Evolutionary conservation across 2,888 invertebrate genomes (phyloP), one percentile per base, ranked within the genome.

Genomic region (Epinotia bilunana): DNA sequence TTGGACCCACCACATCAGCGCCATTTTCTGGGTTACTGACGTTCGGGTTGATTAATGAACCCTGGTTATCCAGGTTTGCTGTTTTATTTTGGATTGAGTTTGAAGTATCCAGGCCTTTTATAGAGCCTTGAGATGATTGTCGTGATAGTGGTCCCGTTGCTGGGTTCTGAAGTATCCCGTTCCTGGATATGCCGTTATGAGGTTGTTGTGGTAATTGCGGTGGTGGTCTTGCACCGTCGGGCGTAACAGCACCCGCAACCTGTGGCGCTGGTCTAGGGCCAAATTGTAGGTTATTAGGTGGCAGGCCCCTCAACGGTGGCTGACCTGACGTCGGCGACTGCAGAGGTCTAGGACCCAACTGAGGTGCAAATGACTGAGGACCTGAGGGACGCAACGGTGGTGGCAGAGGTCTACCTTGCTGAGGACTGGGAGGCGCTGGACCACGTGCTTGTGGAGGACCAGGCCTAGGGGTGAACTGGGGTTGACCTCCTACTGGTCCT

Each of bases 11-110:
- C 78, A 91, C 84, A 72, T 93, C 93, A 80, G 87, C 83, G 77
- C 87, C 90, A 80, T 89, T 89, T 81, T 94, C 94, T 78, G 88
- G 78, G 83, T 89, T 91, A 78, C 78, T 84, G 79, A 83, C 84
- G 84, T 88, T 88, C 81, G 87, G 88, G 70, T 83, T 87, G 87
- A 86, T 87, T 43, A 83, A 78, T 74, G 83, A 82, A 79, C 81
- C 86, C 90, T 89, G 91, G 83, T 89, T 90, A 85, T 92, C 93
- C 94, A 91, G 94, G 89, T 89, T 93, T 90, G 79, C 89, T 86
- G 89, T 82, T 90, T 93, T 94, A 82, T 83, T 89, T 86, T 86
- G 89, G 79, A 82, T 78, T 53, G 80, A 79, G 79, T 84, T 90
- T 73, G 87, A 89, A 80, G 82, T 89, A 82, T 93, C 91, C n/a